These are phyloP conservation scores for Sebastes schlegelii DNA, from an alignment of 2,113 vertebrate species.

Conservation along the genomic window DNA sequence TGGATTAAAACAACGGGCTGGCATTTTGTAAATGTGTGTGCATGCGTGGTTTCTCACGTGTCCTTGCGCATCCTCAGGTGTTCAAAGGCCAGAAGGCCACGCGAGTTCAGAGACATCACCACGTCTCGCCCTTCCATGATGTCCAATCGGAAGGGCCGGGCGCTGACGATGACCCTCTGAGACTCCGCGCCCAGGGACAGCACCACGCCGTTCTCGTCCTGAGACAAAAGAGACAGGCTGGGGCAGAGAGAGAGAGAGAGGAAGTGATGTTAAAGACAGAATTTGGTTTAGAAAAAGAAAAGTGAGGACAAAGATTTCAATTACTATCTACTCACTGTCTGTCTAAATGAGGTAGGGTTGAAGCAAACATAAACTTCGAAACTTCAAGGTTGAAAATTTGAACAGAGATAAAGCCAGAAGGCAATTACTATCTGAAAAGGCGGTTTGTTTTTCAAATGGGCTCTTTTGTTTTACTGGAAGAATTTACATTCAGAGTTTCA, in stretches of 20 bases:
- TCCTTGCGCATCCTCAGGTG: conserved; percentile 91
- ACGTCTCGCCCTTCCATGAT: conserved; percentile 88
- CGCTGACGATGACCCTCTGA: conserved; percentile 89
- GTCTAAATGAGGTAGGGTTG: neutral
- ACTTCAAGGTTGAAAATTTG: neutral
- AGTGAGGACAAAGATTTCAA: neutral
- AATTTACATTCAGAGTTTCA: neutral
- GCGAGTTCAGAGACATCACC: conserved; percentile 92
- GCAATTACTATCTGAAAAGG: conserved; percentile 2
- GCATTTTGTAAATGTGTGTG: conserved; percentile 55
- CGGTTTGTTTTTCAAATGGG: neutral
- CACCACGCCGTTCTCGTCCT: conserved; percentile 89
- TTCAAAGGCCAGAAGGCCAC: conserved; percentile 91
- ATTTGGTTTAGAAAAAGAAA: conserved; percentile 1
- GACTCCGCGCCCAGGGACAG: conserved; percentile 85
- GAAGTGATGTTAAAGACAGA: neutral
- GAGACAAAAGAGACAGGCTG: conserved; percentile 88
- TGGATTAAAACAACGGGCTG: conserved; percentile 57
- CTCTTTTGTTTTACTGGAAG: neutral
- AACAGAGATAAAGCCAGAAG: neutral
- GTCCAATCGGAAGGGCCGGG: conserved; percentile 91
- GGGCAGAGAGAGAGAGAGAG: neutral
- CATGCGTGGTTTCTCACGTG: conserved; percentile 85
- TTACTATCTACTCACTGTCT: neutral
- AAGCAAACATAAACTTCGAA: neutral